A percentile compares a stretch with the other conserved stretches of the same genome.
Conservation (phyloP, 1,140 invertebrate genomes). For the Formica selysi region DNA sequence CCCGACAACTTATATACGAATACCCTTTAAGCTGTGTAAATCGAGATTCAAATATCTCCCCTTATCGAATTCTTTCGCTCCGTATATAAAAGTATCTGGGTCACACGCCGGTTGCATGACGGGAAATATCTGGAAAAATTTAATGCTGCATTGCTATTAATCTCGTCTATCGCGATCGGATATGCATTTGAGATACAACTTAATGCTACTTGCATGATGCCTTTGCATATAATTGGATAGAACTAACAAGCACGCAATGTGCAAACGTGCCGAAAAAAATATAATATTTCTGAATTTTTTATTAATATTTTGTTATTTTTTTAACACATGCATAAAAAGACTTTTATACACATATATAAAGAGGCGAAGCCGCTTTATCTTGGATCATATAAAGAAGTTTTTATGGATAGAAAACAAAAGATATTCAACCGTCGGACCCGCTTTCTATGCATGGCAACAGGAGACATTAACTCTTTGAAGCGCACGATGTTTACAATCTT, state of each 20-base stretch:
- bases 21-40: constrained; percentile 27
- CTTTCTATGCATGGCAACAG: constrained; percentile 3
- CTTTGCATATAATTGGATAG: neutral
- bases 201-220: neutral
- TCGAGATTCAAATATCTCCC: constrained; percentile 20
- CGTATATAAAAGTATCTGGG: neutral
- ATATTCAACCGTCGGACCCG: constrained; percentile 5
- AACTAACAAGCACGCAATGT: neutral
- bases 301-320: too few species aligned
- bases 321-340: neutral
- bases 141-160: neutral
- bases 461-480: constrained; percentile 18
- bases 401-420: constrained; percentile 10
- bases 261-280: neutral
- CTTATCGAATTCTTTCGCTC: neutral
- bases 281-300: too few species aligned
- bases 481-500: constrained; percentile 31
- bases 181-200: neutral
- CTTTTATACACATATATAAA: neutral
- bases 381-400: neutral
- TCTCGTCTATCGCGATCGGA: neutral
- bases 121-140: neutral
- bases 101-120: neutral
- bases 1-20: constrained; percentile 48
- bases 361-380: neutral